Conservation (phyloP, 2,113 vertebrate species). For the Syrrhaptes paradoxus region DNA sequence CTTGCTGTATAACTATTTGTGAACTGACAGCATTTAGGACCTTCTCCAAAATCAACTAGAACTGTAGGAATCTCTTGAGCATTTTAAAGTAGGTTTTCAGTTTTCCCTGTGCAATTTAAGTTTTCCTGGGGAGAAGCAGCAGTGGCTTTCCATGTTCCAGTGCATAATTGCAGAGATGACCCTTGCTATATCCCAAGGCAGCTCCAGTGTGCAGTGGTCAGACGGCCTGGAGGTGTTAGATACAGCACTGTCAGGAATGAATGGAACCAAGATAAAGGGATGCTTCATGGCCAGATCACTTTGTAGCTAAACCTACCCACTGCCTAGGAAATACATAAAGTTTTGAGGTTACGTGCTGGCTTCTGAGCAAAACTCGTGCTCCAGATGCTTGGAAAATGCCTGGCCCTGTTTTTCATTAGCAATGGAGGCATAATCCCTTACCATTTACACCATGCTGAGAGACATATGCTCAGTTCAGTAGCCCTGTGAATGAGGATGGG, state of each 20-base stretch:
- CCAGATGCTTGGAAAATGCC: constrained; percentile 4
- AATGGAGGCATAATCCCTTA: background rate
- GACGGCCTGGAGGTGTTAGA: background rate
- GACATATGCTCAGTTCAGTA: constrained; percentile 7
- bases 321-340: background rate
- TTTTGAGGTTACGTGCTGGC: background rate
- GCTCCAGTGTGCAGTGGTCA: background rate
- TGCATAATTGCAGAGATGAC: background rate
- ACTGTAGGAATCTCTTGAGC: background rate
- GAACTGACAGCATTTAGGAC: background rate
- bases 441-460: background rate
- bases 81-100: background rate
- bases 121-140: background rate
- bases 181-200: background rate
- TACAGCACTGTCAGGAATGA: background rate
- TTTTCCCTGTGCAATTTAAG: background rate
- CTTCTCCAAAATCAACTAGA: background rate
- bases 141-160: background rate
- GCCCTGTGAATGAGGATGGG: background rate
- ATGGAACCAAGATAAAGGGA: background rate
- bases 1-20: background rate
- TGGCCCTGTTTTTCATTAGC: constrained; percentile 5
- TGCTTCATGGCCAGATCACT: background rate
- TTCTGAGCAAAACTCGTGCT: background rate
- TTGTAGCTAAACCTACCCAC: background rate